Evolutionary conservation across 2,113 vertebrate species (phyloP).

Genomic region (Oxyura jamaicensis): DNA sequence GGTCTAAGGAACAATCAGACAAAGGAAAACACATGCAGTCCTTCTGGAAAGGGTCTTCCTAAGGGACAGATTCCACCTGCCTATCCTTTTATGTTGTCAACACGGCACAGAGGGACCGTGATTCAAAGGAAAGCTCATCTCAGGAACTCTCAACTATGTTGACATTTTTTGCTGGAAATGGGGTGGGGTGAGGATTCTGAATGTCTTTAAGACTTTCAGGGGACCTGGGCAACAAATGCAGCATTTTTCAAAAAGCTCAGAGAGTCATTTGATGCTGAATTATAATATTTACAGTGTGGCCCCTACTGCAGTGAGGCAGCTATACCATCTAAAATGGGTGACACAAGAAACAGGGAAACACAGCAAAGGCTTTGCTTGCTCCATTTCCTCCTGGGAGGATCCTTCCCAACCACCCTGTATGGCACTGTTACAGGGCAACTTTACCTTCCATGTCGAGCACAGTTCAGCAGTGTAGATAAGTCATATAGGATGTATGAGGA

Average conservation of each 20-base stretch:
- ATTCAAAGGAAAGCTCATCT: neutral
- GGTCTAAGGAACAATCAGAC: neutral
- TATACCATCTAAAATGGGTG: neutral
- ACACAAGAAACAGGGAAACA: neutral
- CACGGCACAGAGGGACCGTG: fast-evolving
- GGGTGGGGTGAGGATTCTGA: neutral
- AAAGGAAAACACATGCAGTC: neutral
- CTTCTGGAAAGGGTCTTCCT: neutral
- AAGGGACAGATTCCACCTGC: neutral
- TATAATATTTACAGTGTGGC: neutral
- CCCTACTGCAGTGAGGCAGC: neutral
- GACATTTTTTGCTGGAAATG: neutral
- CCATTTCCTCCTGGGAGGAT: neutral
- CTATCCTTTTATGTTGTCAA: neutral
- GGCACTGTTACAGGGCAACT: neutral
- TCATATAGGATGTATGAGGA: fast-evolving
- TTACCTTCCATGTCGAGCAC: neutral
- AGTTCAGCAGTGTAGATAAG: neutral
- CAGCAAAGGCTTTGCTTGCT: neutral
- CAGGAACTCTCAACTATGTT: neutral
- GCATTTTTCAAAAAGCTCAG: neutral
- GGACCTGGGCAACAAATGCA: neutral
- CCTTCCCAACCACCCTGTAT: neutral
- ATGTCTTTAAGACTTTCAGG: neutral
- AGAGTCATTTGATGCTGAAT: neutral